These are phyloP conservation scores for Muscidifurax raptorellus DNA, from an alignment of 1,140 invertebrate genomes.

Conservation along the genomic window DNA sequence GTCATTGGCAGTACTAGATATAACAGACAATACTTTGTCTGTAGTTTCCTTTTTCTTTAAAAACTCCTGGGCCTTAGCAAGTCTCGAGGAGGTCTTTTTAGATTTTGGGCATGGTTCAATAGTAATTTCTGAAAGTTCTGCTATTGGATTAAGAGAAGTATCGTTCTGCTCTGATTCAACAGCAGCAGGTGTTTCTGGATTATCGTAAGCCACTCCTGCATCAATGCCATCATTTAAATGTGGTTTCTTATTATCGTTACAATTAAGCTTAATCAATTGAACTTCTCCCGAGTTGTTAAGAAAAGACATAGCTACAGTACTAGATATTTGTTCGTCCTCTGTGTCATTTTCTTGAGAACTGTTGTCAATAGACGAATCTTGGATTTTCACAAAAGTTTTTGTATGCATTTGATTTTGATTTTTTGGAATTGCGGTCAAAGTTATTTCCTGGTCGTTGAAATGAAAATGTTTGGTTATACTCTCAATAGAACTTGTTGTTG, in stretches of 20 bases:
- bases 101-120: constrained; percentile 40
- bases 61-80: constrained; percentile 31
- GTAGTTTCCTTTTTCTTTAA: constrained; percentile 24
- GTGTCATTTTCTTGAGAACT: neutral
- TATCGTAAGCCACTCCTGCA: neutral
- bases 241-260: constrained; percentile 29
- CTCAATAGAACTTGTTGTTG: constrained; percentile 13
- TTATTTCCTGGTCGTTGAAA: constrained; percentile 56
- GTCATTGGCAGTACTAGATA: constrained; percentile 9
- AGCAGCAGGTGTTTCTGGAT: neutral
- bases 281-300: constrained; percentile 45
- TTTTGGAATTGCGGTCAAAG: constrained; percentile 52
- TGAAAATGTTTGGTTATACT: constrained; percentile 52
- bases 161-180: neutral
- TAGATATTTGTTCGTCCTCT: constrained; percentile 27
- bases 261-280: constrained; percentile 39
- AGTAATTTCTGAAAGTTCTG: constrained; percentile 48
- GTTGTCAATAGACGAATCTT: neutral
- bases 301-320: constrained; percentile 2
- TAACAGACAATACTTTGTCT: neutral
- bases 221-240: neutral
- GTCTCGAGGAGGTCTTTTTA: neutral
- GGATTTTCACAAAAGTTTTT: neutral
- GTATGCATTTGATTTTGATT: constrained; percentile 32
- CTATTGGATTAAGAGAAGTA: constrained; percentile 22